These are phyloP conservation scores for Misgurnus mizolepis DNA, from an alignment of 2,113 vertebrate species.

Conservation along the genomic window DNA sequence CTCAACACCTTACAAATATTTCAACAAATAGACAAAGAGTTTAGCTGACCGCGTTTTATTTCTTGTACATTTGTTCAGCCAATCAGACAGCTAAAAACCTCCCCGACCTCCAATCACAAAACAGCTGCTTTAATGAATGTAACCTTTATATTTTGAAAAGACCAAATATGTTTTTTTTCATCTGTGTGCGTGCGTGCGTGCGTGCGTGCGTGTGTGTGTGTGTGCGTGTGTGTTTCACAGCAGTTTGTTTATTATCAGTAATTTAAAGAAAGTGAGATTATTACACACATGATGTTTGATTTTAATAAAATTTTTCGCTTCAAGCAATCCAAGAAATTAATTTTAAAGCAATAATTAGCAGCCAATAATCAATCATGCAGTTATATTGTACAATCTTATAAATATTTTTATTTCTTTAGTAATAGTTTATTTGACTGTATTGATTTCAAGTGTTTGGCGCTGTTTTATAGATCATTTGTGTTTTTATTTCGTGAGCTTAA, in stretches of 20 bases:
- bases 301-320: neutral
- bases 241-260: neutral
- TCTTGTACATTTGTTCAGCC: neutral
- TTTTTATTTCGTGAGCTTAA: neutral
- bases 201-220: slow-evolving; percentile 9
- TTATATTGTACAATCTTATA: neutral
- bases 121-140: slow-evolving; percentile 33
- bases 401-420: neutral
- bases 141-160: slow-evolving; percentile 19
- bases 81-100: neutral
- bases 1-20: neutral
- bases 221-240: neutral
- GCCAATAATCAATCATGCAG: neutral
- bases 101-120: slow-evolving; percentile 1
- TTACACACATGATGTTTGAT: neutral
- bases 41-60: neutral
- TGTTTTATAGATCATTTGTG: neutral
- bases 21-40: neutral
- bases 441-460: neutral
- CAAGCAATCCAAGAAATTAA: neutral
- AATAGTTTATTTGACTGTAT: neutral
- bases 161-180: slow-evolving; percentile 41
- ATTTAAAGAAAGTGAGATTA: neutral
- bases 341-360: slow-evolving; percentile 34
- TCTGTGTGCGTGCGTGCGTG: slow-evolving; percentile 4